Evolutionary conservation across 2,113 vertebrate genomes (phyloP).

Genomic region (Salminus brasiliensis): DNA sequence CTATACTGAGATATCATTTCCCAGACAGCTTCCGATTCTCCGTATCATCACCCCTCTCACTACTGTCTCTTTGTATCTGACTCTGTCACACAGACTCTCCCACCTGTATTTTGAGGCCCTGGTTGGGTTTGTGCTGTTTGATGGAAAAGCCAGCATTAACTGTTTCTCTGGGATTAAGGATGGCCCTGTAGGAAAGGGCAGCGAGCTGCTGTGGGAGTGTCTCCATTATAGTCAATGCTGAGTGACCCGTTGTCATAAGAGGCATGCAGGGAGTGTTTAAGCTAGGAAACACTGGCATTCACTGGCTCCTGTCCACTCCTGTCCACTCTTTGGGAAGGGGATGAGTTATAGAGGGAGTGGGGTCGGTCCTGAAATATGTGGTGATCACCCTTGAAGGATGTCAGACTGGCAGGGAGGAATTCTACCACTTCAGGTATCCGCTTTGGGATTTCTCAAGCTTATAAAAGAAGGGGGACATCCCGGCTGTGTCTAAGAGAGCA

Average conservation of each 20-base stretch:
- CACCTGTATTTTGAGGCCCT: no score
- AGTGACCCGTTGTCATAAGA: not conserved
- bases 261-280: slow-evolving; percentile 7
- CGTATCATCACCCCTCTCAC: not conserved
- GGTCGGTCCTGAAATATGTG: not conserved
- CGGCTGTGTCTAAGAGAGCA: not conserved
- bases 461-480: not conserved
- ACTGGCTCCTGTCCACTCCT: slow-evolving; percentile 12
- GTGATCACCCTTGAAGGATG: slow-evolving; percentile 17
- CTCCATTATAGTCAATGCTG: not conserved
- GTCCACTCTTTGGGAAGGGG: not conserved
- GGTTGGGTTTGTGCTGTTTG: not conserved
- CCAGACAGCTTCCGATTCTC: not conserved
- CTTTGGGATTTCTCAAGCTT: not conserved
- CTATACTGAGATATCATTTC: not conserved
- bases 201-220: not conserved
- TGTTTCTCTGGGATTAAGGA: not conserved
- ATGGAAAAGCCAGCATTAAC: not conserved
- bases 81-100: not conserved
- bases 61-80: not conserved
- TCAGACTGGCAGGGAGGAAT: not conserved
- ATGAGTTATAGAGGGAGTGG: not conserved
- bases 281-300: not conserved
- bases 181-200: not conserved
- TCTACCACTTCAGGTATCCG: not conserved